Evolutionary conservation across 2,888 invertebrate species (phyloP).

Genomic region (Aporophyla nigra): DNA sequence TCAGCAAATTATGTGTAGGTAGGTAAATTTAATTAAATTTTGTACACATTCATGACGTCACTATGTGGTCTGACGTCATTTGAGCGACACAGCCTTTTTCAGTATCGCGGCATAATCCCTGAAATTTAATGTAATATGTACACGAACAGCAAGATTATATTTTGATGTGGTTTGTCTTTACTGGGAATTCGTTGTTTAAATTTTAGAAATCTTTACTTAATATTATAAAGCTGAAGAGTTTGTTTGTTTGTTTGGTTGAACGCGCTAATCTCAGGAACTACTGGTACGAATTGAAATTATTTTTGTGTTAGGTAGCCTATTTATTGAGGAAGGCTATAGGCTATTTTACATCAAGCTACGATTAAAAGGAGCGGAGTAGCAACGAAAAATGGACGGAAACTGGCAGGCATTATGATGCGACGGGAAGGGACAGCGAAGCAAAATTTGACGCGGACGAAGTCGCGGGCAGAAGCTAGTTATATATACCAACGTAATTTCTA

Average conservation of each 20-base stretch:
- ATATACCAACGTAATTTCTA: background rate
- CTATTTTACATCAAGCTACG: no score
- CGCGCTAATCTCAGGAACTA: no score
- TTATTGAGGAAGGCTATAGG: no score
- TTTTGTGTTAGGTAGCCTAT: no score
- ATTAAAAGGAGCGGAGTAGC: no score
- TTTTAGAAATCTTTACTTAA: background rate
- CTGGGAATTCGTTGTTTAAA: background rate
- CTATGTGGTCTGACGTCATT: slow-evolving; percentile 68
- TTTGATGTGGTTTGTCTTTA: slow-evolving; percentile 31
- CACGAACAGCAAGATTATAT: slow-evolving; percentile 46
- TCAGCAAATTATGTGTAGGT: slow-evolving; percentile 56
- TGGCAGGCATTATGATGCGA: no score
- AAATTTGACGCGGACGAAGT: no score
- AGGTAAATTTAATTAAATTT: slow-evolving; percentile 75
- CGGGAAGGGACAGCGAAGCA: no score
- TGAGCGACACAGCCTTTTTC: slow-evolving; percentile 65
- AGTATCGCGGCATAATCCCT: slow-evolving; percentile 48
- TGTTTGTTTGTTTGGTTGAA: no score
- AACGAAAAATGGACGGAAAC: no score
- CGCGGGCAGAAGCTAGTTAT: background rate
- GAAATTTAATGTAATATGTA: slow-evolving; percentile 36
- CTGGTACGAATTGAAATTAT: no score
- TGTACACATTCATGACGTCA: slow-evolving; percentile 59
- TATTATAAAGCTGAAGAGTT: no score